These are phyloP conservation scores for Pseudonaja textilis DNA, from an alignment of 2,113 vertebrate genomes.

Conservation along the genomic window DNA sequence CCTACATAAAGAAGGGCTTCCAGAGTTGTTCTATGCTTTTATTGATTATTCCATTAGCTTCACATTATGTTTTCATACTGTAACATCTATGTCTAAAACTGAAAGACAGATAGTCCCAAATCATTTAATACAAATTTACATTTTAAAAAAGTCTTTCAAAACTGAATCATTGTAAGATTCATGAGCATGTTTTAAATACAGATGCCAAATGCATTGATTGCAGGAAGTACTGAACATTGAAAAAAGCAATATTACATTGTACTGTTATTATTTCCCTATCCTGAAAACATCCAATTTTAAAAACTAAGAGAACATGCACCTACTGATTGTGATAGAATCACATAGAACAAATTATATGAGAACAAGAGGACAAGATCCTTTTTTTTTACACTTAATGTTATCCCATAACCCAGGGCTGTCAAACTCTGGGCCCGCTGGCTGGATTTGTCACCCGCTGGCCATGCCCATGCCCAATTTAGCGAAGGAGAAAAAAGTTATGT, in stretches of 20 bases:
- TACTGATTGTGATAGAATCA: conserved; percentile 31
- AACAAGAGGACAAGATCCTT: conserved; percentile 16
- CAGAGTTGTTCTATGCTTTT: conserved; percentile 49
- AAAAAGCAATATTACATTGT: conserved; percentile 43
- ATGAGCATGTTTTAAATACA: conserved; percentile 54
- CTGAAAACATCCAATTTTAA: conserved; percentile 36
- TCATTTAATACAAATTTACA: conserved; percentile 37
- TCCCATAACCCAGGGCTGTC: neutral
- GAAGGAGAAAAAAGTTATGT: too few relatives aligned
- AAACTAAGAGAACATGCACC: conserved; percentile 40
- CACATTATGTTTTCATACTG: conserved; percentile 48
- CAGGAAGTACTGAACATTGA: conserved; percentile 50
- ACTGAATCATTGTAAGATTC: conserved; percentile 58
- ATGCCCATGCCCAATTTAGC: too few relatives aligned
- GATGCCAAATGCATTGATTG: conserved; percentile 43
- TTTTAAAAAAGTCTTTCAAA: conserved; percentile 53
- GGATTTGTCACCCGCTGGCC: too few relatives aligned
- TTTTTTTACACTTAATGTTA: conserved; percentile 12
- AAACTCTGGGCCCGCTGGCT: too few relatives aligned
- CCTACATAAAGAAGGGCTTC: conserved; percentile 30
- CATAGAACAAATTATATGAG: conserved; percentile 19
- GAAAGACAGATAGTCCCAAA: conserved; percentile 51
- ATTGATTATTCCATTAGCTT: conserved; percentile 53
- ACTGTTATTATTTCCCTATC: conserved; percentile 51
- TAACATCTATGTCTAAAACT: conserved; percentile 45